A percentile compares a stretch with the other conserved stretches of the same genome.
Evolutionary conservation across 2,888 invertebrate genomes (phyloP).

Genomic region (Tipula vernalis): DNA sequence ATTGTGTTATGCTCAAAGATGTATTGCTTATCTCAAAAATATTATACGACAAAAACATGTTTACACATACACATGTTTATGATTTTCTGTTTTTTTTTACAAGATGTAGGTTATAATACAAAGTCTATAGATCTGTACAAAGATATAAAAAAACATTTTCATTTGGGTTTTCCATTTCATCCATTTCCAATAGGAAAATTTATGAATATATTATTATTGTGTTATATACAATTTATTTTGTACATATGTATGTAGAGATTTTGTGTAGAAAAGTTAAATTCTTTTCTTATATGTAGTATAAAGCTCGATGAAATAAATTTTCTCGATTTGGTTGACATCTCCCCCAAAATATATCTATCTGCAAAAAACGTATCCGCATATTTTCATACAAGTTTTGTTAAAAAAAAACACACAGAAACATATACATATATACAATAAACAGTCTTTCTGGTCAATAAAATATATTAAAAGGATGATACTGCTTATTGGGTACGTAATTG

Average conservation of each 20-base stretch:
- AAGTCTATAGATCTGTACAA: neutral
- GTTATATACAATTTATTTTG: neutral
- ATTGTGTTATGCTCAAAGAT: neutral
- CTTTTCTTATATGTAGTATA: neutral
- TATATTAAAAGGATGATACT: neutral
- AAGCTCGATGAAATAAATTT: neutral
- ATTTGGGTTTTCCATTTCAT: neutral
- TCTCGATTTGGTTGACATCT: neutral
- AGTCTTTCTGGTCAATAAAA: neutral
- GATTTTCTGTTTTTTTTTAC: neutral
- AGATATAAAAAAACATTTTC: neutral
- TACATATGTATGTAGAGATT: neutral
- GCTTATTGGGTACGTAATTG: neutral
- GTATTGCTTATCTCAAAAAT: neutral
- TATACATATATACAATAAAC: neutral
- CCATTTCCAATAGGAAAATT: neutral
- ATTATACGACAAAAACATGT: neutral
- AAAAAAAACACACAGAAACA: neutral
- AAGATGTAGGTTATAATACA: neutral
- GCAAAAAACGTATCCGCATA: neutral
- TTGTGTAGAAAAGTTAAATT: neutral
- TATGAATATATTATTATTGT: neutral
- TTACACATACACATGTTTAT: neutral
- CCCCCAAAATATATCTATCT: neutral
- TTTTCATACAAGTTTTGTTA: neutral